Evolutionary conservation across 2,113 vertebrate species (phyloP).

Genomic region (Crotalus tigris): DNA sequence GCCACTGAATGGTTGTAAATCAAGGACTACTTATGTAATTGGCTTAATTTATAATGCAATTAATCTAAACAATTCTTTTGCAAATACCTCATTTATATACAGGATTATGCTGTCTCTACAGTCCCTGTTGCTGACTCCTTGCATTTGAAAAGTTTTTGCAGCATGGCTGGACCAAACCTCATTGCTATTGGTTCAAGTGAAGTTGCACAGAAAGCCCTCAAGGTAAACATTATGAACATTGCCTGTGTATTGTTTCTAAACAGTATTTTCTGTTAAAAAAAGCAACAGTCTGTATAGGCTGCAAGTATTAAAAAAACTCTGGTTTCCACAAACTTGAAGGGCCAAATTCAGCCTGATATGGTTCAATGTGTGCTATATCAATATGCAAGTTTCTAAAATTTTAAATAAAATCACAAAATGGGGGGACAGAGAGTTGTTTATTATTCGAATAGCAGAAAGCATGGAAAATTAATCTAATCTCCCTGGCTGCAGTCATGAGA

Average conservation of each 20-base stretch:
- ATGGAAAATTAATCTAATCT: not conserved
- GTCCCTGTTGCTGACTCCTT: slow-evolving; percentile 82
- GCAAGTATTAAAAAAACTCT: not conserved
- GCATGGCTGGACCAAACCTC: slow-evolving; percentile 95
- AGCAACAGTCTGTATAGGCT: not conserved
- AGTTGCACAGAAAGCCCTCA: slow-evolving; percentile 90
- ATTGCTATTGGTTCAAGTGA: slow-evolving; percentile 93
- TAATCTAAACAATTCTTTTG: slow-evolving; percentile 27
- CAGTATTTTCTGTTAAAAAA: not conserved
- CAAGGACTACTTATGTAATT: not conserved
- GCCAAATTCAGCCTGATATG: not conserved
- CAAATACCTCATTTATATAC: slow-evolving; percentile 44
- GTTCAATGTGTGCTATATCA: not conserved
- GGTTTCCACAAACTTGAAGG: no score
- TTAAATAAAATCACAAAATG: not conserved
- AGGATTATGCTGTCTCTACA: slow-evolving; percentile 93
- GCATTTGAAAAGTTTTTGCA: slow-evolving; percentile 96
- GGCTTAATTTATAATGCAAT: slow-evolving; percentile 28
- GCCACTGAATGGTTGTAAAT: not conserved
- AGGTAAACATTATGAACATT: slow-evolving; percentile 72
- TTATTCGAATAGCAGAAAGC: not conserved
- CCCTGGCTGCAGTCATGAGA: not conserved
- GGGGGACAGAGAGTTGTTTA: not conserved
- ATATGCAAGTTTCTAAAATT: not conserved
- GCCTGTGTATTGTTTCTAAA: not conserved